Evolutionary conservation across 2,888 invertebrate genomes (phyloP).

Genomic region (Lissocephala sabroskyi): DNA sequence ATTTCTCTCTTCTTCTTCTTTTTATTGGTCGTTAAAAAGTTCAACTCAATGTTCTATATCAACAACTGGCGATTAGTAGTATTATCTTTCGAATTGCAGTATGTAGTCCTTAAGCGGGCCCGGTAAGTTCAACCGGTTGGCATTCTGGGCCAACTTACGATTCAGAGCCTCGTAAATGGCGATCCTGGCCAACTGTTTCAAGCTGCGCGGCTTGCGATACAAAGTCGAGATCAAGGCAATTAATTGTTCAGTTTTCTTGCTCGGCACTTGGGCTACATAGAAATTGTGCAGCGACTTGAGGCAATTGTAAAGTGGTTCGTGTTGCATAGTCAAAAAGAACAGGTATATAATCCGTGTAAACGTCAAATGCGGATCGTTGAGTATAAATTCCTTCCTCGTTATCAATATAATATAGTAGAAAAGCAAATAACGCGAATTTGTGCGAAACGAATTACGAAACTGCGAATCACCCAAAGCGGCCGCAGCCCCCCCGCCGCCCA

Average conservation of each 20-base stretch:
- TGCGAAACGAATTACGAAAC: slow-evolving; percentile 72
- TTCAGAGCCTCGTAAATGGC: slow-evolving; percentile 80
- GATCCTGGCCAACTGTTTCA: slow-evolving; percentile 82
- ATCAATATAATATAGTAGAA: slow-evolving; percentile 82
- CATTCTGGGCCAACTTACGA: slow-evolving; percentile 77
- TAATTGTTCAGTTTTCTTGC: slow-evolving; percentile 77
- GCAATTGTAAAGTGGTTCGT: slow-evolving; percentile 79
- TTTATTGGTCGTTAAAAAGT: slow-evolving; percentile 38
- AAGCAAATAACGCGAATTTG: slow-evolving; percentile 75
- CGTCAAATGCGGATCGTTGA: slow-evolving; percentile 77
- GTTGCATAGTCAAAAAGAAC: slow-evolving; percentile 80
- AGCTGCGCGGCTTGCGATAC: slow-evolving; percentile 78
- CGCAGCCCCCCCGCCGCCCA: slow-evolving; percentile 43
- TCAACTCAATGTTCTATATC: slow-evolving; percentile 33
- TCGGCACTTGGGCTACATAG: slow-evolving; percentile 78
- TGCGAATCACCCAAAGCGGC: slow-evolving; percentile 55
- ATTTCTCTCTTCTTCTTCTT: no score
- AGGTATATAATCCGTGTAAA: slow-evolving; percentile 79
- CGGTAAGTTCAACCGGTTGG: slow-evolving; percentile 80
- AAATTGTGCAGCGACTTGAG: slow-evolving; percentile 79
- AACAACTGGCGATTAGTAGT: no score
- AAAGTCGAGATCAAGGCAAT: slow-evolving; percentile 77
- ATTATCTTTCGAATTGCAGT: slow-evolving; percentile 77
- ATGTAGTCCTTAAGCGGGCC: slow-evolving; percentile 80
- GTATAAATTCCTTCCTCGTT: slow-evolving; percentile 78